A percentile compares a stretch with the other conserved stretches of the same genome.
Evolutionary conservation across 2,113 vertebrate genomes (phyloP).

Genomic region (Gallinago undulata): DNA sequence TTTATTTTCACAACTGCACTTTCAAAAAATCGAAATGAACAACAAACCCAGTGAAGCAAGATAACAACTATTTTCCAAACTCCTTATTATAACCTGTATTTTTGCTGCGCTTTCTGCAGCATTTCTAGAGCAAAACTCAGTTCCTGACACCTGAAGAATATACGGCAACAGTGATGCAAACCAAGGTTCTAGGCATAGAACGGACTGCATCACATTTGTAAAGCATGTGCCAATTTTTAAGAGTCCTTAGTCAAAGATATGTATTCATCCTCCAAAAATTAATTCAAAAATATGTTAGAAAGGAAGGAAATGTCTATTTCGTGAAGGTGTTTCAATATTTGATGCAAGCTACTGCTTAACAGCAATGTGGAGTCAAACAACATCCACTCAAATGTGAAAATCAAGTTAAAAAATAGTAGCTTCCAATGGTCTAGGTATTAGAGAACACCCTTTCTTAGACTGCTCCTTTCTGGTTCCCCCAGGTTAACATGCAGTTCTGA

Average conservation of each 20-base stretch:
- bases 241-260: background rate
- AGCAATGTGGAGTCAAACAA: background rate
- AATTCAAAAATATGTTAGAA: background rate
- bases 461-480: background rate
- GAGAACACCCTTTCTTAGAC: background rate
- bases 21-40: background rate
- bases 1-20: background rate
- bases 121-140: background rate
- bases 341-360: background rate
- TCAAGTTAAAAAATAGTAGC: background rate
- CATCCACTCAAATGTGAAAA: background rate
- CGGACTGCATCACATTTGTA: background rate
- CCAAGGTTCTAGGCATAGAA: background rate
- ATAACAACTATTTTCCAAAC: background rate
- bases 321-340: background rate
- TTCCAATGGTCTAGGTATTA: background rate
- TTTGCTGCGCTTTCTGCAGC: background rate
- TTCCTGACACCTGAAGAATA: background rate
- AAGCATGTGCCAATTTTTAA: background rate
- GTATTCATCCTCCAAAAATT: background rate
- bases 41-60: background rate
- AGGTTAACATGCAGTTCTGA: slow-evolving; percentile 24
- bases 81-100: background rate
- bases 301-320: background rate
- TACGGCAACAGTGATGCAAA: background rate